These are phyloP conservation scores for Danionella cerebrum DNA, from an alignment of 2,113 vertebrate species.

Conservation along the genomic window DNA sequence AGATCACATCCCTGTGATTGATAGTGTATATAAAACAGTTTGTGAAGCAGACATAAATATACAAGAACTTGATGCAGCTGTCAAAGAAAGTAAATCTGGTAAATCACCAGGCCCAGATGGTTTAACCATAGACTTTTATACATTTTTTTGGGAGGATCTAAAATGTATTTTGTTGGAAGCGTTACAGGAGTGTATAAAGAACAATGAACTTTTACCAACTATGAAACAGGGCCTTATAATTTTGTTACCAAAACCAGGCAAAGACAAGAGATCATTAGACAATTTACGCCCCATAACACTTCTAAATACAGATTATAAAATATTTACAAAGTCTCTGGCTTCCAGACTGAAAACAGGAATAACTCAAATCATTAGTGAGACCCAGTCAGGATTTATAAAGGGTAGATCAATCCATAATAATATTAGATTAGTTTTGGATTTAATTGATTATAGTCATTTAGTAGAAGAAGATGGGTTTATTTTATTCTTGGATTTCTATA, in stretches of 20 bases:
- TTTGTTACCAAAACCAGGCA: neutral
- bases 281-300: neutral
- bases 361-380: neutral
- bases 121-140: neutral
- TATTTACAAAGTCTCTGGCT: neutral
- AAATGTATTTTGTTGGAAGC: neutral
- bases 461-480: neutral
- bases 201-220: neutral
- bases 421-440: neutral
- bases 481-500: neutral
- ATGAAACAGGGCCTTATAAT: neutral
- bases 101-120: neutral
- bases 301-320: neutral
- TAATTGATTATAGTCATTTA: neutral
- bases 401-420: neutral
- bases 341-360: neutral
- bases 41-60: neutral
- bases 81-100: neutral
- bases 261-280: neutral
- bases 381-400: neutral
- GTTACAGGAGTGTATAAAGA: neutral
- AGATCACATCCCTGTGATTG: neutral
- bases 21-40: neutral
- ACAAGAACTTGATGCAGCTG: neutral
- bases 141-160: neutral